phyloP scores from a whole-genome alignment of 2,113 vertebrate genomes.

The Aplodontia rufa region DNA sequence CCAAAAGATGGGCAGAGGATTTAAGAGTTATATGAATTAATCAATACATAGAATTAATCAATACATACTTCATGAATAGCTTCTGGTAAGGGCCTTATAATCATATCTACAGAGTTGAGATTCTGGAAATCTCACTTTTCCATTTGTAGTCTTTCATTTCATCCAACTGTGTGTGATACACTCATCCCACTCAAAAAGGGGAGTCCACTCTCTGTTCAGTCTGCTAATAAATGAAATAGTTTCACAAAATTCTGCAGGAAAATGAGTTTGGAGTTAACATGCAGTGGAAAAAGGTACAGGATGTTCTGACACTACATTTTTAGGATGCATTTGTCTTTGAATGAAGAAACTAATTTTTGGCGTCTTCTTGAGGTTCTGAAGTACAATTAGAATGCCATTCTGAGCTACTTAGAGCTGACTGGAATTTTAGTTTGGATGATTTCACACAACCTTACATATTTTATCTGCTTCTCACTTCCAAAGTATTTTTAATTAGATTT shows the following conservation, averaged over 20 bases:
- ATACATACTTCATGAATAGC: neutral
- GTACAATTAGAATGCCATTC: neutral
- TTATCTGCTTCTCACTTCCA: neutral
- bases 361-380: neutral
- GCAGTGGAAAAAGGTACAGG: neutral
- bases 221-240: neutral
- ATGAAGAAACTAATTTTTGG: neutral
- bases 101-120: neutral
- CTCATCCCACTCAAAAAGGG: neutral
- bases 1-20: neutral
- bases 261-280: neutral
- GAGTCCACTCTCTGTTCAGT: neutral
- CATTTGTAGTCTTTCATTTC: neutral
- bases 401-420: neutral
- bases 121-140: neutral
- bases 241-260: neutral
- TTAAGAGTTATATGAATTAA: neutral
- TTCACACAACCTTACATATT: neutral
- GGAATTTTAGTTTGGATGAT: neutral
- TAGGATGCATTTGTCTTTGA: neutral
- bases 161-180: neutral
- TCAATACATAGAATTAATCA: no score
- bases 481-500: neutral
- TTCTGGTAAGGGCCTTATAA: neutral
- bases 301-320: neutral